phyloP scores from a whole-genome alignment of 2,113 vertebrate genomes.

The Rhinolophus ferrumequinum region DNA sequence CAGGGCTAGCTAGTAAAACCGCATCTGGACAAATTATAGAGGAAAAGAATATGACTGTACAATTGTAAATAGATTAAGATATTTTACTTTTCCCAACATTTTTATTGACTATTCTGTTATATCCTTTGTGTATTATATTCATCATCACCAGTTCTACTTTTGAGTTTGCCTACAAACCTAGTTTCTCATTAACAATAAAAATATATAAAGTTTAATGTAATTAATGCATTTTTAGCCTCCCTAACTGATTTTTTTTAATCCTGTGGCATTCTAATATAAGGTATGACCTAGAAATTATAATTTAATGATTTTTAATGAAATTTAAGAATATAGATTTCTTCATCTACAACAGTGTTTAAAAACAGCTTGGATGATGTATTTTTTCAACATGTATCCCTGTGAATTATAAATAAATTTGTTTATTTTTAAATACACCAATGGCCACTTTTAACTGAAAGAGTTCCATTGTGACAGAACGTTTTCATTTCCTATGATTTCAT shows the following conservation, averaged over 20 bases:
- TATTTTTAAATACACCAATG: slow-evolving; percentile 1
- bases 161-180: neutral
- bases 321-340: neutral
- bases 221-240: neutral
- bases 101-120: neutral
- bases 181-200: neutral
- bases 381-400: slow-evolving; percentile 6
- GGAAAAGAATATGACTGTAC: neutral
- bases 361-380: neutral
- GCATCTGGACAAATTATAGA: neutral
- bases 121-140: neutral
- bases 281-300: neutral
- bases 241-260: neutral
- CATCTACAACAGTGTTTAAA: neutral
- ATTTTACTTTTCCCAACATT: neutral
- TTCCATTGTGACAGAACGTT: neutral
- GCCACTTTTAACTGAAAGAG: neutral
- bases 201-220: neutral
- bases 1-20: neutral
- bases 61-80: neutral
- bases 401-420: slow-evolving; percentile 35
- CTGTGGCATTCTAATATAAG: neutral
- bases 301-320: neutral
- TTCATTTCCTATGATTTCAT: slow-evolving; percentile 2
- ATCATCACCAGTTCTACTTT: neutral